Base-by-base conservation (phyloP, 2,113 vertebrate genomes). In the Psettodes erumei region DNA sequence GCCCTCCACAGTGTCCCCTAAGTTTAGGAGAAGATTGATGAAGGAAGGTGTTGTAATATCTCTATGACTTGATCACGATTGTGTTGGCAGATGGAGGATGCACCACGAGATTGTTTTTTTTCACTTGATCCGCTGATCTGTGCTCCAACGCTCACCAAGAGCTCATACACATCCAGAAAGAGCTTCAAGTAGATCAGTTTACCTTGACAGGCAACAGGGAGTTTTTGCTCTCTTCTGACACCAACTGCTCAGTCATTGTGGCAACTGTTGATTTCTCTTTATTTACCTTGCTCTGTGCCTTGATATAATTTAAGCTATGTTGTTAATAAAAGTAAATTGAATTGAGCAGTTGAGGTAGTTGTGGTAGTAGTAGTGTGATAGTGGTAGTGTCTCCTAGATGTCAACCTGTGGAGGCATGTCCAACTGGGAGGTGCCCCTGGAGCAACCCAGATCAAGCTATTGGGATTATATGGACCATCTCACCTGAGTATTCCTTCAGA, bases 361-460 rank as follows among this genome's bases (percentile, higher is more conserved):
- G n/a, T n/a, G n/a, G n/a, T n/a, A n/a, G n/a, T n/a, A n/a, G n/a
- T n/a, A n/a, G n/a, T n/a, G n/a, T n/a, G n/a, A n/a, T n/a, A n/a
- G n/a, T n/a, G n/a, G n/a, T n/a, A n/a, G n/a, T n/a, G n/a, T n/a
- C 53, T 23, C 71, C 33, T 54, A 4, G 32, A 61, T 43, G 51
- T 42, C 13, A 37, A 6, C n/a, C 21, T 65, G 38, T 37, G 45
- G 19, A 67, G 42, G 63, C 51, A 21, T 13, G 25, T 30, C 8
- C 27, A 27, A 47, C 25, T 42, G 21, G 8, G 15, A 55, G 0
- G 64, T 48, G 15, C 15, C 8, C 18, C 3, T 25, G 16, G 30
- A 16, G 25, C 13, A 40, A 71, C 15, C 27, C 18, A 59, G 40
- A 58, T 58, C 53, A 66, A 19, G 18, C 5, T 45, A 21, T 21